Percentiles rank a stretch among this genome's conserved stretches.
Conservation (phyloP, 2,888 invertebrate genomes). For the Drosophila hamatofila region DNA sequence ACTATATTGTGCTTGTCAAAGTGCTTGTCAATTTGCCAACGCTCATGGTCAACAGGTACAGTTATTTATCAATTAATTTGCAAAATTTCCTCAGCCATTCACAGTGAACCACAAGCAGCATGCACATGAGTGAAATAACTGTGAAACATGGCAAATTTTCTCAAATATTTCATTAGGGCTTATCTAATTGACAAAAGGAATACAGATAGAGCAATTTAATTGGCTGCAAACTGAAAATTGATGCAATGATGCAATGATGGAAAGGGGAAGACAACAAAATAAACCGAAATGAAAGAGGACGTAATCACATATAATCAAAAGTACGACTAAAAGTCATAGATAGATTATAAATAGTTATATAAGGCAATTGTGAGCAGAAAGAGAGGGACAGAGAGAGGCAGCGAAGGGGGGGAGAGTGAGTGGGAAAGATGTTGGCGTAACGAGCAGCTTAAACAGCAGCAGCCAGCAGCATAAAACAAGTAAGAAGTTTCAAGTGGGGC, state of each 20-base stretch:
- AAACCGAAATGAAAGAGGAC: background rate
- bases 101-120: background rate
- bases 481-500: background rate
- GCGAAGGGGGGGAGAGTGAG: background rate
- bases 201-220: background rate
- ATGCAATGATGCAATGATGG: background rate
- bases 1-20: background rate
- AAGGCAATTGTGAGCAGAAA: background rate
- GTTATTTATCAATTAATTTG: slow-evolving; percentile 13
- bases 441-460: slow-evolving; percentile 5
- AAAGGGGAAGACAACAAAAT: background rate
- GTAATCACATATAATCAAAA: background rate
- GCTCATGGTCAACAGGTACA: background rate
- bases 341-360: background rate
- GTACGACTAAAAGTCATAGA: background rate
- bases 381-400: no score
- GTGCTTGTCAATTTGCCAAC: background rate
- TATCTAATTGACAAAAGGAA: background rate
- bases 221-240: background rate
- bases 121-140: background rate
- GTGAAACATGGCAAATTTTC: background rate
- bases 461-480: background rate
- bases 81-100: background rate
- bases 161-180: background rate
- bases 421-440: background rate